These are phyloP conservation scores for Brenthis daphne DNA, from an alignment of 2,888 invertebrate genomes.

Conservation along the genomic window DNA sequence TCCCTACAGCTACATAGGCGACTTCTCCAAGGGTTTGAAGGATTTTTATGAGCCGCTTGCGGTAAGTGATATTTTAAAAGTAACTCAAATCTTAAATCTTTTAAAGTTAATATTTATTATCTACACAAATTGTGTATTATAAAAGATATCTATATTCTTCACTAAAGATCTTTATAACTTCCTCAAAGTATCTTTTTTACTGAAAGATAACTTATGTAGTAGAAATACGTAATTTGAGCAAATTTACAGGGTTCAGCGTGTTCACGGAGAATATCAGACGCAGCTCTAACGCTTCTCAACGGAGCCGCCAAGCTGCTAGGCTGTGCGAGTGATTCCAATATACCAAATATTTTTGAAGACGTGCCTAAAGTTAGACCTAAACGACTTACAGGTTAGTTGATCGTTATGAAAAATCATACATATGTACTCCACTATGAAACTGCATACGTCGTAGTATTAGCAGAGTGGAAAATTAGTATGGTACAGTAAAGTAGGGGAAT, in stretches of 20 bases:
- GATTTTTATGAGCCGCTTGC: slow-evolving; percentile 84
- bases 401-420: too few relatives aligned
- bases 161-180: too few relatives aligned
- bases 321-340: slow-evolving; percentile 38
- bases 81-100: slow-evolving; percentile 2
- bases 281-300: slow-evolving; percentile 45
- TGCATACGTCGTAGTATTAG: too few relatives aligned
- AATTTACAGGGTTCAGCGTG: slow-evolving; percentile 33
- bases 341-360: slow-evolving; percentile 30
- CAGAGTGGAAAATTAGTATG: too few relatives aligned
- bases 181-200: too few relatives aligned
- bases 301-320: slow-evolving; percentile 52
- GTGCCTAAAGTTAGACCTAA: slow-evolving; percentile 32
- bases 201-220: not conserved
- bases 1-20: slow-evolving; percentile 86
- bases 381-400: slow-evolving; percentile 23
- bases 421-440: too few relatives aligned
- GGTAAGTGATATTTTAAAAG: slow-evolving; percentile 59
- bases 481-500: too few relatives aligned
- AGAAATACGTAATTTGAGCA: not conserved
- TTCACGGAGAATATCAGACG: slow-evolving; percentile 35
- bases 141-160: too few relatives aligned
- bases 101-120: not conserved
- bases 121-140: too few relatives aligned
- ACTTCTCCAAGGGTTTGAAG: slow-evolving; percentile 83